Evolutionary conservation across 2,797 vertebrate species (phyloP).

Genomic region (Adelosebastes latens): DNA sequence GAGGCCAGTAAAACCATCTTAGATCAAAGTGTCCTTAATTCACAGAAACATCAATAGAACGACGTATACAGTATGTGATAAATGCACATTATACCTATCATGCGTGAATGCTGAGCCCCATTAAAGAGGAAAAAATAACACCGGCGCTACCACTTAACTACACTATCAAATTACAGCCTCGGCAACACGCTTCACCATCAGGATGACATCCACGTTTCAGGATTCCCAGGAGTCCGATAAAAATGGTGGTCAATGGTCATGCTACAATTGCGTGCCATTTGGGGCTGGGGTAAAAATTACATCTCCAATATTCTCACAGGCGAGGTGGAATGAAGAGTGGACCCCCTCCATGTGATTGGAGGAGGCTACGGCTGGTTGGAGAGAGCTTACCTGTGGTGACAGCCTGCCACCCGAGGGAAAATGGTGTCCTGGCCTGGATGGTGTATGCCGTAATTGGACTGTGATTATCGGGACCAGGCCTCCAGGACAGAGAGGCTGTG

Average conservation of each 20-base stretch:
- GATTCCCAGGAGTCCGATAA: constrained; percentile 67
- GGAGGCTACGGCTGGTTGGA: constrained; percentile 73
- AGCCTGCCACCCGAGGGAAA: constrained; percentile 98
- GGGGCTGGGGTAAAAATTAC: constrained; percentile 63
- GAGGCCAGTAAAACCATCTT: constrained; percentile 42
- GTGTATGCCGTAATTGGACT: constrained; percentile 94
- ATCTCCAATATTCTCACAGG: constrained; percentile 67
- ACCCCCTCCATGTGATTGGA: constrained; percentile 55
- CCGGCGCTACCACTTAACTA: constrained; percentile 52
- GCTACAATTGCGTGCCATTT: constrained; percentile 55
- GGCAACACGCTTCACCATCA: constrained; percentile 57
- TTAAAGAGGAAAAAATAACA: constrained; percentile 51
- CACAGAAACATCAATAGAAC: constrained; percentile 56
- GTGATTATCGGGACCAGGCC: constrained; percentile 95
- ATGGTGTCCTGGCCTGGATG: constrained; percentile 95
- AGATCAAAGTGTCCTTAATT: constrained; percentile 54
- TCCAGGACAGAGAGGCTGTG: constrained; percentile 96
- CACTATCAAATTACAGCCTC: constrained; percentile 61
- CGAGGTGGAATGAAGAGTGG: constrained; percentile 47
- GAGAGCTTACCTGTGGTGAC: constrained; percentile 93
- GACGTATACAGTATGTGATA: constrained; percentile 25
- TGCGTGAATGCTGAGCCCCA: constrained; percentile 40
- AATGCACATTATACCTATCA: constrained; percentile 52
- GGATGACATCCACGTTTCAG: constrained; percentile 55
- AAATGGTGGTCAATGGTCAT: constrained; percentile 68